These are phyloP conservation scores for Pycnomerus fuliginosus DNA, from an alignment of 2,888 invertebrate genomes.

Conservation along the genomic window DNA sequence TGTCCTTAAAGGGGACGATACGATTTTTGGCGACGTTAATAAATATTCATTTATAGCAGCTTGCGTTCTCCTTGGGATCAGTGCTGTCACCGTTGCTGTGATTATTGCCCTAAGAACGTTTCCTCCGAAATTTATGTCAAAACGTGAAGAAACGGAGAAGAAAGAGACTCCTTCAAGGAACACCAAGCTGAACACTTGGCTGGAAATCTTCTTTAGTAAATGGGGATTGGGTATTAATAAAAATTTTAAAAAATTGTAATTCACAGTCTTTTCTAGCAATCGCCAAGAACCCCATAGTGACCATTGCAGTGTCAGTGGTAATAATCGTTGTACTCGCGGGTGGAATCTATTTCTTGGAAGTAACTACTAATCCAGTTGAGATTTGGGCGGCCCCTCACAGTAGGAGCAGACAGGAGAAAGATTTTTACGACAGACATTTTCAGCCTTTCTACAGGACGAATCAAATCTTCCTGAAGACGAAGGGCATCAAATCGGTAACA, in stretches of 20 bases:
- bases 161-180: no score
- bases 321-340: slow-evolving; percentile 61
- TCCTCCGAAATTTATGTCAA: no score
- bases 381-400: slow-evolving; percentile 89
- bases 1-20: slow-evolving; percentile 51
- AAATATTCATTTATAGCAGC: slow-evolving; percentile 65
- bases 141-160: no score
- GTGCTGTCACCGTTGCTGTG: slow-evolving; percentile 36
- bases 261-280: no score
- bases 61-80: slow-evolving; percentile 56
- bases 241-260: no score
- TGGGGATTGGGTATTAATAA: no score
- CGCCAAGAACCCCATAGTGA: no score
- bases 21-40: slow-evolving; percentile 62
- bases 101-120: no score
- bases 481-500: slow-evolving; percentile 57
- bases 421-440: slow-evolving; percentile 87
- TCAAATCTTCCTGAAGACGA: slow-evolving; percentile 79
- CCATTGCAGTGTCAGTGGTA: no score
- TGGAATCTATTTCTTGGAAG: slow-evolving; percentile 66
- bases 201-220: no score
- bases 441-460: slow-evolving; percentile 87
- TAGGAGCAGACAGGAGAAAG: slow-evolving; percentile 76
- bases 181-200: no score
- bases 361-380: slow-evolving; percentile 88